Evolutionary conservation across 2,113 vertebrate species (phyloP).

Genomic region (Ranitomeya imitator): DNA sequence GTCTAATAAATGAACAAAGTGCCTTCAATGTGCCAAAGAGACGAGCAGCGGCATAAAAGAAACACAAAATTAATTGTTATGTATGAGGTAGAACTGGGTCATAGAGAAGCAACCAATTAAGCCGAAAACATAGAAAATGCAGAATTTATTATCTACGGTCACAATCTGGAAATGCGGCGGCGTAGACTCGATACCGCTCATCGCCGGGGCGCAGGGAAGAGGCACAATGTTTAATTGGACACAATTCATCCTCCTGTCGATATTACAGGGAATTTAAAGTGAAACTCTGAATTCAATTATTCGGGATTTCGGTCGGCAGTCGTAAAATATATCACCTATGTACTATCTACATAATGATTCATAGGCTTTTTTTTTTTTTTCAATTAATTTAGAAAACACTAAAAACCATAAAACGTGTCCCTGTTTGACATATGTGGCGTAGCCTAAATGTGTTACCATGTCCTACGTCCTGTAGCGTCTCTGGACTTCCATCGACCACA

Average conservation of each 20-base stretch:
- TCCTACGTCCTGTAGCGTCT: too few species aligned
- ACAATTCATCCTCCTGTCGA: background rate
- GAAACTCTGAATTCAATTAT: background rate
- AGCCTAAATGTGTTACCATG: too few species aligned
- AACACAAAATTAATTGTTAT: slow-evolving; percentile 8
- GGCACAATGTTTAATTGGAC: background rate
- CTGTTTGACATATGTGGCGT: too few species aligned
- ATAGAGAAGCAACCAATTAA: background rate
- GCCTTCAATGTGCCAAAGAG: slow-evolving; percentile 26
- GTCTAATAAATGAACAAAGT: background rate
- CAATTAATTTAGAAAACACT: too few species aligned
- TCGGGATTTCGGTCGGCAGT: background rate
- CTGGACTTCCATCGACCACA: too few species aligned
- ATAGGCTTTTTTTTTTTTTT: too few species aligned
- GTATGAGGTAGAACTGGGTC: background rate
- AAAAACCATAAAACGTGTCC: too few species aligned
- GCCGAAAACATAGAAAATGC: background rate
- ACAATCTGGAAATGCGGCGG: background rate
- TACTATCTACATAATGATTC: background rate
- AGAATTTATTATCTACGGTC: slow-evolving; percentile 4
- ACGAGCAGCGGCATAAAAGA: background rate
- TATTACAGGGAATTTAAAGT: background rate
- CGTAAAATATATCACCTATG: background rate
- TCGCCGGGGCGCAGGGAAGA: background rate
- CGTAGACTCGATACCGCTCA: background rate